Evolutionary conservation across 2,113 vertebrate genomes (phyloP).

Genomic region (Tragulus kanchil): DNA sequence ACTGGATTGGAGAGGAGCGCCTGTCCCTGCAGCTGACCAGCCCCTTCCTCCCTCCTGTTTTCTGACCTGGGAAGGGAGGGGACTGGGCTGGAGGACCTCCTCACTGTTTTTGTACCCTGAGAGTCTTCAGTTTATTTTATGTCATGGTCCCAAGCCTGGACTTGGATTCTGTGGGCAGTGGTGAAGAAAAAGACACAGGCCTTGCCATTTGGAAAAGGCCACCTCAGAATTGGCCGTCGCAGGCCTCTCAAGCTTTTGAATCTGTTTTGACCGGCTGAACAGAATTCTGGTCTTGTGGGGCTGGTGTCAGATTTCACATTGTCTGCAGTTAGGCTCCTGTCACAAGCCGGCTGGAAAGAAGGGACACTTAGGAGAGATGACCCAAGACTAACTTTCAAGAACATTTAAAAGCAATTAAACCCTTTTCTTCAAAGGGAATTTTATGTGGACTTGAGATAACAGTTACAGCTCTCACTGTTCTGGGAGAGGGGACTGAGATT

Average conservation of each 20-base stretch:
- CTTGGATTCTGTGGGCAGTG: neutral
- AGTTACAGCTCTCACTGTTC: neutral
- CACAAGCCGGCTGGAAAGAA: neutral
- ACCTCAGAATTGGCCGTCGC: accelerated
- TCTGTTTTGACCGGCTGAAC: neutral
- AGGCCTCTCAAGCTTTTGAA: neutral
- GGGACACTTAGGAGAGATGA: neutral
- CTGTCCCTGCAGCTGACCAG: neutral
- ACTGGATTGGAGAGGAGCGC: neutral
- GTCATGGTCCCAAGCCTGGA: neutral
- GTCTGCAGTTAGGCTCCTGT: neutral
- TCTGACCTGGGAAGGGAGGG: neutral
- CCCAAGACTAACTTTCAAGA: neutral
- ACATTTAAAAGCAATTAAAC: neutral
- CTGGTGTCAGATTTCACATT: neutral
- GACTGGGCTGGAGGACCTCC: neutral
- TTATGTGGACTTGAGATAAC: neutral
- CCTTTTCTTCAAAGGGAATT: neutral
- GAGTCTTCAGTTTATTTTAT: neutral
- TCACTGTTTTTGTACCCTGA: neutral
- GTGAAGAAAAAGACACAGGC: neutral
- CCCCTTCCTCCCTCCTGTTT: neutral
- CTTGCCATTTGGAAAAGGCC: neutral
- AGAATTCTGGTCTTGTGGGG: neutral
- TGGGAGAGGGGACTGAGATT: neutral